Base-by-base conservation (phyloP, 2,797 vertebrate genomes). In the Acipenser ruthenus region DNA sequence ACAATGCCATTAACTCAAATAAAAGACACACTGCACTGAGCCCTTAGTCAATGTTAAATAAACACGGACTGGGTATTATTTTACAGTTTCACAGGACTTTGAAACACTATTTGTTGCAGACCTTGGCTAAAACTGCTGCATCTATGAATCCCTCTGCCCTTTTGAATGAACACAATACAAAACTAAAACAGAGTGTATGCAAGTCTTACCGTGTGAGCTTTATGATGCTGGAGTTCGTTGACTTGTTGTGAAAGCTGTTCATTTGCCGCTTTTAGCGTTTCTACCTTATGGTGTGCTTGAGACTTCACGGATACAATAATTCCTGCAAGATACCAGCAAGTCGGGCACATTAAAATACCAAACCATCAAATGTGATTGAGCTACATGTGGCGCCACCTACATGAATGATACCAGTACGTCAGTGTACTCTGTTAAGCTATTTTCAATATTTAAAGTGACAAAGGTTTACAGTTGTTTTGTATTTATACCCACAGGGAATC, bases 261-360 rank as follows among this genome's bases (percentile, higher is more conserved):
- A 13, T 99, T 96, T 18, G 89, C 90, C 50, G 88, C 87, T 78
- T 92, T 96, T 67, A 97, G 77, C 77, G 91, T 92, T 69, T 93
- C 74, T 10, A 96, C 70, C 70, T 84, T 89, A 72, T 93, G 89
- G 70, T 94, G 80, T 0, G 93, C 92, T 3, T 90, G 90, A 1
- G 84, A 94, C 84, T 99, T 95, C 55, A 98, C 89, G 0, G 96
- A 95, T 66, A 98, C 67, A 65, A 99, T 84, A 11, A 98, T 93
- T 11, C 96, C 96, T 98, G 80, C 6, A 76, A 59, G 12, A 12
- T 37, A 37, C 7, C 59, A 37, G 15, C 18, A 51, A 65, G 49
- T 58, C 15, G 5, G 11, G 6, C 11, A 63, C 3, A 8, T 61
- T 62, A 11, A 37, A 37, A 37, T 4, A 37, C 23, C 23, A 37